Percentiles rank a stretch among this genome's conserved stretches.
Conservation (phyloP, 2,888 invertebrate species). For the Lithophane socia region DNA sequence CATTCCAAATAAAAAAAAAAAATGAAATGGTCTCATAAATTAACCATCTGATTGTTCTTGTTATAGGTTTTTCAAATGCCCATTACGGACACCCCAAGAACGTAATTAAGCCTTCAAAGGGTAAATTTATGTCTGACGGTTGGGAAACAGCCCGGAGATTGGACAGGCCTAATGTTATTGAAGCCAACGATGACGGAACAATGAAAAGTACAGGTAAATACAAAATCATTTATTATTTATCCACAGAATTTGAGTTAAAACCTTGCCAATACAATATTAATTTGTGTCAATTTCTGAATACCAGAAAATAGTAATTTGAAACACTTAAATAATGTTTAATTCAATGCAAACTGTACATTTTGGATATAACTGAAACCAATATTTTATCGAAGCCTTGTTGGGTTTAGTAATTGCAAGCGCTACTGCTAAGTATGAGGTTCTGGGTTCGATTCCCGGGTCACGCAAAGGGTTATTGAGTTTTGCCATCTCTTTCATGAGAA, state of each 20-base stretch:
- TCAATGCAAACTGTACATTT: not conserved
- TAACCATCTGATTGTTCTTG: slow-evolving; percentile 16
- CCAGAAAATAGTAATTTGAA: not conserved
- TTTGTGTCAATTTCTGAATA: not conserved
- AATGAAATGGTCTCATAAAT: not conserved
- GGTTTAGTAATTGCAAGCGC: too few relatives aligned
- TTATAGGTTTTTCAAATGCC: slow-evolving; percentile 90
- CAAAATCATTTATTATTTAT: not conserved
- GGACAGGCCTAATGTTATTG: slow-evolving; percentile 90
- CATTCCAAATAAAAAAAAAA: too few relatives aligned
- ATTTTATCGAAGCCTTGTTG: too few relatives aligned
- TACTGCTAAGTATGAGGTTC: not conserved
- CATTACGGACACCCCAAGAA: slow-evolving; percentile 92
- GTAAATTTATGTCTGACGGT: slow-evolving; percentile 91
- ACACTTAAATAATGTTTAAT: not conserved
- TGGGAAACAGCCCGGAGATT: slow-evolving; percentile 92
- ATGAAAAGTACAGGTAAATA: slow-evolving; percentile 88
- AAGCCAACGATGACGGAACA: slow-evolving; percentile 89
- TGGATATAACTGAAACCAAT: not conserved
- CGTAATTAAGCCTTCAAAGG: slow-evolving; percentile 88
- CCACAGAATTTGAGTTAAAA: not conserved
- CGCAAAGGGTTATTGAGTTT: too few relatives aligned
- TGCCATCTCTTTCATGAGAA: too few relatives aligned
- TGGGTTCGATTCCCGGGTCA: not conserved
- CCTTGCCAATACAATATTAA: not conserved